Percentiles rank a stretch among this genome's conserved stretches.
phyloP scores from a whole-genome alignment of 1,140 invertebrate genomes.

The Chymomyza costata region DNA sequence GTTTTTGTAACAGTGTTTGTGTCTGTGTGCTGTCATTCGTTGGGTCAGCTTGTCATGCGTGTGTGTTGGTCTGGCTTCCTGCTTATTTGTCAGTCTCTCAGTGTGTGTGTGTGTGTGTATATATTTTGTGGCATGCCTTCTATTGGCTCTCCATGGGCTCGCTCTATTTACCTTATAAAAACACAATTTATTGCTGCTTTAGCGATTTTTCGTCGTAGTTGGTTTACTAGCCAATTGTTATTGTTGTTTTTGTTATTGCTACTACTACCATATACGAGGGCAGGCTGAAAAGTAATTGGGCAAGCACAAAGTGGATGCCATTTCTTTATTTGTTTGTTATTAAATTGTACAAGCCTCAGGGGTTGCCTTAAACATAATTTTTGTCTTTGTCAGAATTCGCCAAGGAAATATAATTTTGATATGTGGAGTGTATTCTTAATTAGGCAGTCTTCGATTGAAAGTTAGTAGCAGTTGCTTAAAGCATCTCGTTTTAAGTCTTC shows the following conservation, averaged over 20 bases:
- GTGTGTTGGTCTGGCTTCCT: slow-evolving; percentile 9
- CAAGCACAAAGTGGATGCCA: too few relatives aligned
- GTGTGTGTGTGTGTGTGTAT: slow-evolving; percentile 35
- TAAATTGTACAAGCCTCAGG: too few relatives aligned
- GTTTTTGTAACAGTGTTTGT: slow-evolving; percentile 24
- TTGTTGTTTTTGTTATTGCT: slow-evolving; percentile 8
- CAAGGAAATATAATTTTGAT: too few relatives aligned
- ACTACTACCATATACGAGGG: neutral
- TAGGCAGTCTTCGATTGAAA: too few relatives aligned
- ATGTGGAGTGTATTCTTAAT: too few relatives aligned
- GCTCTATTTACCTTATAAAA: slow-evolving; percentile 71
- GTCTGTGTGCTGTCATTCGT: slow-evolving; percentile 25
- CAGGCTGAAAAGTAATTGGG: too few relatives aligned
- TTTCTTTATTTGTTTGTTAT: too few relatives aligned
- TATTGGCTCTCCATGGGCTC: slow-evolving; percentile 64
- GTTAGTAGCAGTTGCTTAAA: too few relatives aligned
- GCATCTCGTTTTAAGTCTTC: too few relatives aligned
- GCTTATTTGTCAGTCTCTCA: too few relatives aligned
- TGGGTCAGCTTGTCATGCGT: slow-evolving; percentile 49
- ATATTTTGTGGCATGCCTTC: slow-evolving; percentile 53
- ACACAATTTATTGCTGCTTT: slow-evolving; percentile 66
- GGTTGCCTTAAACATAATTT: too few relatives aligned
- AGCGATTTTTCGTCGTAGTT: slow-evolving; percentile 53
- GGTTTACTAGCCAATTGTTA: slow-evolving; percentile 1
- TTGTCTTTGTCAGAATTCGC: too few relatives aligned